phyloP scores from a whole-genome alignment of 1,140 invertebrate species.

The Drosophila willistoni region DNA sequence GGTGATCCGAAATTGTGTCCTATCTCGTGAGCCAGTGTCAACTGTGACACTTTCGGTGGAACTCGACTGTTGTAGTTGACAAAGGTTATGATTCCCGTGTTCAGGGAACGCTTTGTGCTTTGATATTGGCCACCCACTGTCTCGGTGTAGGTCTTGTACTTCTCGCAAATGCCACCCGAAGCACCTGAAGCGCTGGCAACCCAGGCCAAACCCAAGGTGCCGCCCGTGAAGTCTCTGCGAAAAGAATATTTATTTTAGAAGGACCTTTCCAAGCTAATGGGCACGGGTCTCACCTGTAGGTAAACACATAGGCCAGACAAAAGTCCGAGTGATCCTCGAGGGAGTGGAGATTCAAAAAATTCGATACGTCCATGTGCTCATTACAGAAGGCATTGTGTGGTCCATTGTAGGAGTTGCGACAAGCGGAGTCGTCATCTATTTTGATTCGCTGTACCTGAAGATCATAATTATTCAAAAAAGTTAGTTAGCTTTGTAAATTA shows the following conservation, averaged over 20 bases:
- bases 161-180: constrained; percentile 99
- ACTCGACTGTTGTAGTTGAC: constrained; percentile 99
- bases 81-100: constrained; percentile 99
- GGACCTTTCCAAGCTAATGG: not conserved
- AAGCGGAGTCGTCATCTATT: constrained; percentile 95
- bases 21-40: constrained; percentile 99
- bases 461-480: not conserved
- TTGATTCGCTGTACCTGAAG: constrained; percentile 83
- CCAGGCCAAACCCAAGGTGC: constrained; percentile 98
- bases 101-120: constrained; percentile 96
- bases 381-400: constrained; percentile 97
- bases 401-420: constrained; percentile 86
- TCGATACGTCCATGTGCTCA: constrained; percentile 99
- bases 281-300: constrained; percentile 87
- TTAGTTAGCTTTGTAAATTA: not conserved
- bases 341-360: constrained; percentile 99
- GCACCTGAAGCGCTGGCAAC: constrained; percentile 97
- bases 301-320: constrained; percentile 99
- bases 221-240: constrained; percentile 95
- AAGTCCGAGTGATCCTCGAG: constrained; percentile 98
- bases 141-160: constrained; percentile 98
- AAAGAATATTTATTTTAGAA: constrained; percentile 6
- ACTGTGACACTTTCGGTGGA: constrained; percentile 97
- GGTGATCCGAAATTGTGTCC: constrained; percentile 99
- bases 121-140: constrained; percentile 96